These are phyloP conservation scores for Hippoglossus hippoglossus DNA, from an alignment of 2,797 vertebrate species.

Conservation along the genomic window DNA sequence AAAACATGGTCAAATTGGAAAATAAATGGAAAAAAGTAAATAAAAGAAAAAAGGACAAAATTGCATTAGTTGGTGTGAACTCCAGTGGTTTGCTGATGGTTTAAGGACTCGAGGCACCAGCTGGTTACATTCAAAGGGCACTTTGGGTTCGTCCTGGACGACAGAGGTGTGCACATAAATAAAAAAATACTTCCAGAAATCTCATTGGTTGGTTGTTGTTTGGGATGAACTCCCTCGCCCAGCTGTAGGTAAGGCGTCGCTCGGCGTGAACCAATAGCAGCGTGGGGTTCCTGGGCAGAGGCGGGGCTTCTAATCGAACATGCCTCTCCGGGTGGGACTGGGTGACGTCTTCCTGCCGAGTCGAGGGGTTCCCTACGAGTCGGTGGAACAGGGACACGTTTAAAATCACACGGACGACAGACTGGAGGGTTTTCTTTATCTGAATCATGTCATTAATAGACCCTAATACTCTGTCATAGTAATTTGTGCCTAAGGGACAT, in stretches of 20 bases:
- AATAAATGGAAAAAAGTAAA: background rate
- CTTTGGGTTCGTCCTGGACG: slow-evolving; percentile 64
- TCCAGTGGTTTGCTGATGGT: slow-evolving; percentile 20
- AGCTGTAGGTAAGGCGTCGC: slow-evolving; percentile 60
- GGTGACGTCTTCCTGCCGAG: slow-evolving; percentile 94
- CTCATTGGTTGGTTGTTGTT: slow-evolving; percentile 54
- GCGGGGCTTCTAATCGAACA: slow-evolving; percentile 86
- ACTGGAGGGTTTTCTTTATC: background rate
- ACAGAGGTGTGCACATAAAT: slow-evolving; percentile 21
- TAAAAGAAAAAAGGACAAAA: background rate
- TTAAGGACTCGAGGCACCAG: slow-evolving; percentile 51
- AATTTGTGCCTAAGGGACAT: no score
- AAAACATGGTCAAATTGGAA: slow-evolving; percentile 31
- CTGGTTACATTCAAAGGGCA: slow-evolving; percentile 71
- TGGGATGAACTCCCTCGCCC: slow-evolving; percentile 47
- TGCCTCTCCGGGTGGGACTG: slow-evolving; percentile 89
- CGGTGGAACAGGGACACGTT: slow-evolving; percentile 12
- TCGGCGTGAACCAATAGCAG: slow-evolving; percentile 88
- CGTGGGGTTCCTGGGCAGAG: slow-evolving; percentile 67
- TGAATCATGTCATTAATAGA: no score
- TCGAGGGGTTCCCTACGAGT: slow-evolving; percentile 91
- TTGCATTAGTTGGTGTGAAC: slow-evolving; percentile 17
- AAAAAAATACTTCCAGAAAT: slow-evolving; percentile 34
- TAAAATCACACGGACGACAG: background rate
- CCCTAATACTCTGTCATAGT: no score